Evolutionary conservation across 2,888 invertebrate genomes (phyloP), one percentile per base, ranked within the genome.

Genomic region (Erebia ligea): DNA sequence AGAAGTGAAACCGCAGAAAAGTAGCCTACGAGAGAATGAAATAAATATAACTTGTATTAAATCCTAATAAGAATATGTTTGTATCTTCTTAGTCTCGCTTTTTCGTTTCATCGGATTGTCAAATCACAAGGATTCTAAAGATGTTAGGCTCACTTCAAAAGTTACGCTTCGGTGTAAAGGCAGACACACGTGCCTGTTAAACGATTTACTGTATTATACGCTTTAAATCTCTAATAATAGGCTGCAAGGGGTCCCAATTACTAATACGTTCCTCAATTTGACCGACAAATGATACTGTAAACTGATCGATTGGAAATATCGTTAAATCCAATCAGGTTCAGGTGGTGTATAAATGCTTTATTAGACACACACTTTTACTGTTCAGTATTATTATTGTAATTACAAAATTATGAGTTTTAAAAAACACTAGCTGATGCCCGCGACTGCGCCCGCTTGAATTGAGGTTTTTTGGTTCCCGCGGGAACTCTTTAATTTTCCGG

Each of bases 201-300:
- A 66, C 66, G 66, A 21, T 66, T 52, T 52, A 66, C 42, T 42
- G 42, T 56, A 54, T 42, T 66, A 57, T 66, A 66, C 66, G 56
- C 66, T 57, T 66, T 66, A 66, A 45, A 66, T 54, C 56, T 42
- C 15, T 57, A 48, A 42, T 66, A 66, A 57, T 66, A 66, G 66
- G 66, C 42, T 56, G 54, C 42, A 66, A 66, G 56, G 8, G 66
- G 66, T 57, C 57, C 66, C 66, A 66, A 66, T 66, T 66, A 66
- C 66, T 66, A 66, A 66, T 66, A 56, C 40, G 40, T 21, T 40
- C 66, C 66, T 40, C 54, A 66, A 56, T 66, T 66, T 57, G 66
- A 66, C 66, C 54, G n/a, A 42, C 56, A 66, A 42, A 66, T 57
- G 66, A 66, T 45, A 40, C 57, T 15, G 57, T 66, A 56, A 56